Evolutionary conservation across 2,113 vertebrate species (phyloP), one percentile per base, ranked within the genome.

Genomic region (Grammomys dolichurus): DNA sequence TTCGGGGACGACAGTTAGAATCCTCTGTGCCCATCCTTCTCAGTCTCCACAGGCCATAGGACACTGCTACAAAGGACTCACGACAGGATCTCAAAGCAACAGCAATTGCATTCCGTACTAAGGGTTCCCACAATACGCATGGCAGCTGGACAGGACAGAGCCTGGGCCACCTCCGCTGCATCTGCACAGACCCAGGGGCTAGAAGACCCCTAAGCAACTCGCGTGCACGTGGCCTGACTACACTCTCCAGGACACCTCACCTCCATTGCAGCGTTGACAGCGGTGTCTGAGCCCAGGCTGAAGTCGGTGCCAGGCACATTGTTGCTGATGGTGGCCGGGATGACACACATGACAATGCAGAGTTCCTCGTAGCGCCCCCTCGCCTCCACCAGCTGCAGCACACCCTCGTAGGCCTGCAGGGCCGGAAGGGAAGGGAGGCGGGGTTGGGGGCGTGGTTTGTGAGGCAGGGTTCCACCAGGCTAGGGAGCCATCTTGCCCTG

Each of bases 281-380:
- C 99, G 0, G 99, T 99, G 98, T 99, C 99, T 0, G 99, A 99
- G 94, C 99, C 99, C 95, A 99, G 98, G 97, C 99, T 99, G 98
- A 99, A 99, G 98, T 99, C 99, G 0, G 99, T 99, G 73, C 99
- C 99, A 0, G 99, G 99, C 36, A 99, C 99, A 0, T 99, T 99
- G 99, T 99, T 99, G 99, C 99, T 99, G 98, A 99, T 99, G 98
- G 99, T 99, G 96, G 99, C 99, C 0, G 99, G 99, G 93, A 99
- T 98, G 75, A 99, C 98, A 0, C 99, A 99, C 99, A 99, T 99
- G 98, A 99, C 98, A 4, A 99, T 99, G 97, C 99, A 99, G 63
- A 99, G 99, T 97, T 99, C 99, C 77, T 99, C 99, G 0, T 99
- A 99, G 86, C 89, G 98, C 51, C 98, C 98, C 0, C 99, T 99